phyloP scores from a whole-genome alignment of 2,113 vertebrate genomes.

The Fukomys damarensis region DNA sequence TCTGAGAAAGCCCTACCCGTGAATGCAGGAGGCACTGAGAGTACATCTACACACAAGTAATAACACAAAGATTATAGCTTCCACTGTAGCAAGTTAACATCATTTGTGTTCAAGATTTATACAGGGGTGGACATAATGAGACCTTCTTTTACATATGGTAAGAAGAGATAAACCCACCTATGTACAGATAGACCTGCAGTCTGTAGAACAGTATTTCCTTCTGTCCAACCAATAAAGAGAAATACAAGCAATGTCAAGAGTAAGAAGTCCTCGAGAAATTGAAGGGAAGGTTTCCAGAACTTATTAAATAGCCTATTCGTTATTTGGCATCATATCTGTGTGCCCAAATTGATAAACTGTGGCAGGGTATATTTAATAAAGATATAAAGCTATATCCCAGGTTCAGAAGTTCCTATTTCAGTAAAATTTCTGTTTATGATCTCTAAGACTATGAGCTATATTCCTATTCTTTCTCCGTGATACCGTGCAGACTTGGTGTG shows the following conservation, averaged over 20 bases:
- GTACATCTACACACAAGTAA: too few relatives aligned
- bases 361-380: not conserved
- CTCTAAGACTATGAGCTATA: not conserved
- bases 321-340: not conserved
- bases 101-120: not conserved
- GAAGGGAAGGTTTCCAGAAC: not conserved
- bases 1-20: too few relatives aligned
- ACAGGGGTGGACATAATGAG: not conserved
- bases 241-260: not conserved
- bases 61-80: not conserved
- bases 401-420: not conserved
- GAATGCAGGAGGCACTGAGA: too few relatives aligned
- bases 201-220: not conserved
- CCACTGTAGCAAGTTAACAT: not conserved
- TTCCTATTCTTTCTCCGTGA: not conserved
- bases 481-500: not conserved
- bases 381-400: not conserved
- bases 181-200: not conserved
- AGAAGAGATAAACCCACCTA: fast-evolving
- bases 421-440: not conserved
- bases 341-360: not conserved
- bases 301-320: not conserved
- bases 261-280: not conserved
- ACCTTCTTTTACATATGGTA: not conserved
- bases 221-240: not conserved